A percentile compares a stretch with the other conserved stretches of the same genome.
These are phyloP conservation scores for Drosophila niveifrons DNA, from an alignment of 2,888 invertebrate genomes.

Conservation along the genomic window DNA sequence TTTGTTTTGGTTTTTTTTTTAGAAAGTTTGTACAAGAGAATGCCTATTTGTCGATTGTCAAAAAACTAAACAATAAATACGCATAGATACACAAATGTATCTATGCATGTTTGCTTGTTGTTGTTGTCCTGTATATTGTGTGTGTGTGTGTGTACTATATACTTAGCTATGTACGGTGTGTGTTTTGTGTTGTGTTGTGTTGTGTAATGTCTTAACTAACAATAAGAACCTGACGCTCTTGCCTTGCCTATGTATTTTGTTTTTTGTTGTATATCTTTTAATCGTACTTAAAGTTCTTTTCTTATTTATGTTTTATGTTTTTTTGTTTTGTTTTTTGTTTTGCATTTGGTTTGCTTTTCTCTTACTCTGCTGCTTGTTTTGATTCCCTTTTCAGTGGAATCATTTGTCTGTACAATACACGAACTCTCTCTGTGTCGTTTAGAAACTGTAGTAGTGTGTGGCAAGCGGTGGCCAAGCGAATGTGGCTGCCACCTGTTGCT, in stretches of 20 bases:
- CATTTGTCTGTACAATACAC: conserved; percentile 42
- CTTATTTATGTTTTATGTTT: conserved; percentile 6
- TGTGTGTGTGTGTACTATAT: conserved; percentile 14
- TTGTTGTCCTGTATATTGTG: conserved; percentile 42
- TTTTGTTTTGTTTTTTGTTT: conserved; percentile 24
- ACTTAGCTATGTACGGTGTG: neutral
- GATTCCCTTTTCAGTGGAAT: conserved; percentile 8
- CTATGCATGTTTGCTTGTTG: conserved; percentile 54
- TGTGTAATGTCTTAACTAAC: conserved; percentile 67
- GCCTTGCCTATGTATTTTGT: conserved; percentile 29
- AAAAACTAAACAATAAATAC: conserved; percentile 84
- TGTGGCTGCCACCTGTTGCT: conserved; percentile 51
- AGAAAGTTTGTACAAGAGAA: conserved; percentile 84
- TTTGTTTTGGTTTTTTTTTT: conserved; percentile 47
- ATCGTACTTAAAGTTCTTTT: conserved; percentile 29
- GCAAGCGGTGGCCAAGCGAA: conserved; percentile 66
- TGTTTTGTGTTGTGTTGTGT: conserved; percentile 30
- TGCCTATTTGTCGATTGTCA: conserved; percentile 86
- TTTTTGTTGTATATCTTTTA: conserved; percentile 6
- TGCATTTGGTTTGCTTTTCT: conserved; percentile 50
- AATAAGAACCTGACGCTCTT: conserved; percentile 47
- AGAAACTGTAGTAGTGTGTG: conserved; percentile 76
- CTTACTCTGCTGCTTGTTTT: conserved; percentile 5
- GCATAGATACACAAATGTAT: conserved; percentile 54
- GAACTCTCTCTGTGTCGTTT: conserved; percentile 34